phyloP scores from a whole-genome alignment of 2,113 vertebrate genomes.

The Pelecanoides urinatrix region DNA sequence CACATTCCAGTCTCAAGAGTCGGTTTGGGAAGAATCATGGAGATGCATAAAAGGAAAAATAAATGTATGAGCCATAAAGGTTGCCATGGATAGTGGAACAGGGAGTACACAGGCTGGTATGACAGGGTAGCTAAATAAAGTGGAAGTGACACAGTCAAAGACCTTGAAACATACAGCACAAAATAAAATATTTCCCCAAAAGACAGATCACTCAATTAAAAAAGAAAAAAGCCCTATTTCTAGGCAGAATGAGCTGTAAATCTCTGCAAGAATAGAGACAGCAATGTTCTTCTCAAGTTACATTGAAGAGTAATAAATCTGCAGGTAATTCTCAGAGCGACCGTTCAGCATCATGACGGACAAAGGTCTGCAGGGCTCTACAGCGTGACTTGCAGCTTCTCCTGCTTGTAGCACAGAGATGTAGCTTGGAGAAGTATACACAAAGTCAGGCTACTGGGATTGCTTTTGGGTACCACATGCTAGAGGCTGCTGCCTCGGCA shows the following conservation, averaged over 20 bases:
- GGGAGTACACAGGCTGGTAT: not conserved
- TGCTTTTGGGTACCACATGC: not conserved
- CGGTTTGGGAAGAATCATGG: not conserved
- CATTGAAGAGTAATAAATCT: conserved; percentile 25
- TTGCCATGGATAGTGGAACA: not conserved
- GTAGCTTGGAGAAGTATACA: not conserved
- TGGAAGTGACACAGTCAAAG: conserved; percentile 19
- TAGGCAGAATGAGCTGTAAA: conserved; percentile 32
- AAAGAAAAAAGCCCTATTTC: not conserved
- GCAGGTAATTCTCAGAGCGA: not conserved
- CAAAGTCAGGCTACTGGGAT: not conserved
- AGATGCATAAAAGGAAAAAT: not conserved
- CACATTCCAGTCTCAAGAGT: not conserved
- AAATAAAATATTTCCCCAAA: conserved; percentile 43
- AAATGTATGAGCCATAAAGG: not conserved
- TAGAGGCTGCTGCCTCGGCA: not conserved
- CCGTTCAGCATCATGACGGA: not conserved
- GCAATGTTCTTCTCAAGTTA: not conserved
- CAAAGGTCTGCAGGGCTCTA: conserved; percentile 17
- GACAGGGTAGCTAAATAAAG: conserved; percentile 8
- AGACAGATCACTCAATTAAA: conserved; percentile 51
- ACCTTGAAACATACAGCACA: conserved; percentile 25
- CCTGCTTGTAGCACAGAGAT: not conserved
- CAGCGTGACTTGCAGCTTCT: not conserved
- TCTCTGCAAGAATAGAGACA: conserved; percentile 32